A percentile compares a stretch with the other conserved stretches of the same genome.
phyloP scores from a whole-genome alignment of 2,888 invertebrate genomes.

The Yponomeuta sedellus region DNA sequence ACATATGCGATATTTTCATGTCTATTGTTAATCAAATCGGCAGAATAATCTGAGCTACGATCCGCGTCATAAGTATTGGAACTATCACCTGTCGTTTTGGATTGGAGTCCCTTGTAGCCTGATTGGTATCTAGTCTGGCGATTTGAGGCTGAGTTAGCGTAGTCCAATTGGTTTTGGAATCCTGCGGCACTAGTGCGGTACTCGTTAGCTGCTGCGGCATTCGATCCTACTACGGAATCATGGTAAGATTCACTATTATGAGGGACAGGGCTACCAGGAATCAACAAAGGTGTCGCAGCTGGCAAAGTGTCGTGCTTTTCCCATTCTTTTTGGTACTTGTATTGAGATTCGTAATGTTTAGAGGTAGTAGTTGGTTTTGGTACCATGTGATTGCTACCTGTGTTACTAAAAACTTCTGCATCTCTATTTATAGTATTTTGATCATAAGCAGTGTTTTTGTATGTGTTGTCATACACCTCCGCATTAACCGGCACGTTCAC shows the following conservation, averaged over 20 bases:
- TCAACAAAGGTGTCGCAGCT: slow-evolving; percentile 27
- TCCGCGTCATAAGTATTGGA: slow-evolving; percentile 25
- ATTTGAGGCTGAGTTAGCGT: slow-evolving; percentile 34
- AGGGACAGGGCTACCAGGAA: slow-evolving; percentile 40
- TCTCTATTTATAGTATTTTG: slow-evolving; percentile 45
- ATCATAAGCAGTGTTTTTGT: slow-evolving; percentile 30
- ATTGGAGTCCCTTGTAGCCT: slow-evolving; percentile 35
- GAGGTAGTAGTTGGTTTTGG: slow-evolving; percentile 33
- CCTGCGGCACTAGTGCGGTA: slow-evolving; percentile 30
- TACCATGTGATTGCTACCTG: slow-evolving; percentile 26
- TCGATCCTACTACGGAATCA: slow-evolving; percentile 29
- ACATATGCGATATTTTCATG: slow-evolving; percentile 37
- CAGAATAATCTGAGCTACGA: slow-evolving; percentile 26
- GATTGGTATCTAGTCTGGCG: slow-evolving; percentile 39
- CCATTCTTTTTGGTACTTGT: slow-evolving; percentile 64
- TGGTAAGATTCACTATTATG: slow-evolving; percentile 51
- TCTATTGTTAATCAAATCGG: slow-evolving; percentile 26
- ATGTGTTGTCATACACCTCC: slow-evolving; percentile 37
- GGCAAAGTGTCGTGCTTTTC: slow-evolving; percentile 57
- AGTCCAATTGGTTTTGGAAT: slow-evolving; percentile 34
- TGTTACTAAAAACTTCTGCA: slow-evolving; percentile 39
- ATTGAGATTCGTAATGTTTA: slow-evolving; percentile 61
- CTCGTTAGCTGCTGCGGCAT: slow-evolving; percentile 27
- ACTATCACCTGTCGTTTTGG: slow-evolving; percentile 21
- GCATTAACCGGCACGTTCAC: slow-evolving; percentile 50